Conservation (phyloP, 2,797 vertebrate genomes). For the Fistularia tabacaria region DNA sequence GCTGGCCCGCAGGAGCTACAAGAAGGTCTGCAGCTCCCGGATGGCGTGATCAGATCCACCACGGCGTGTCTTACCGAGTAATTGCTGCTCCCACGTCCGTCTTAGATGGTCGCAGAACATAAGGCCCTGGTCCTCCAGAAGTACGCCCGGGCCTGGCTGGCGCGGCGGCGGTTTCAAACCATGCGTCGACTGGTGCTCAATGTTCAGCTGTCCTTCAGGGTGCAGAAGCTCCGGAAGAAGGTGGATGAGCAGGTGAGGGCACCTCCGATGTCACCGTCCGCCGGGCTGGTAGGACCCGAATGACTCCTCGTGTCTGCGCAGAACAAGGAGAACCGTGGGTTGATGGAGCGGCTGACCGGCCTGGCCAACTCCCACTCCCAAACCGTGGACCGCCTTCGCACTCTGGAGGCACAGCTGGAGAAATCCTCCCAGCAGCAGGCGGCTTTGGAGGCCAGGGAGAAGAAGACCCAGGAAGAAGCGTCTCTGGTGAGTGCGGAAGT, state of each 20-base stretch:
- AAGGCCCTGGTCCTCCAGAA: conserved; percentile 94
- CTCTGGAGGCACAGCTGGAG: conserved; percentile 80
- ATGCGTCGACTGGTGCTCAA: conserved; percentile 91
- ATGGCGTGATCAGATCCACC: neutral
- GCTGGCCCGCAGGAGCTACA: conserved; percentile 84
- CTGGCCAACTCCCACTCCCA: conserved; percentile 78
- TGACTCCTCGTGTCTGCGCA: conserved; percentile 43
- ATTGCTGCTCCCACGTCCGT: neutral
- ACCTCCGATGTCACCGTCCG: neutral
- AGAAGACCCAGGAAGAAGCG: conserved; percentile 73
- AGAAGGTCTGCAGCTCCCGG: conserved; percentile 72
- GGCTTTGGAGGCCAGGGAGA: conserved; percentile 76
- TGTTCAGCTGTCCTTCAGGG: conserved; percentile 91
- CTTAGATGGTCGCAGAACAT: conserved; percentile 86
- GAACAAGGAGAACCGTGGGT: conserved; percentile 87
- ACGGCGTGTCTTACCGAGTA: too few relatives aligned
- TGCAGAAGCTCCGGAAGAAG: conserved; percentile 90
- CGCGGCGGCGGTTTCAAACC: conserved; percentile 87
- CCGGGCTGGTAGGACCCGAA: neutral
- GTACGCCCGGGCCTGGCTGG: conserved; percentile 90
- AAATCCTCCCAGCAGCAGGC: conserved; percentile 74
- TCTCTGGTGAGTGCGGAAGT: conserved; percentile 73
- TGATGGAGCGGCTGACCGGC: conserved; percentile 86
- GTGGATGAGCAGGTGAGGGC: conserved; percentile 87
- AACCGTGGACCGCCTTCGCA: conserved; percentile 79